phyloP scores from a whole-genome alignment of 2,888 invertebrate genomes.

The Cepaea hortensis region DNA sequence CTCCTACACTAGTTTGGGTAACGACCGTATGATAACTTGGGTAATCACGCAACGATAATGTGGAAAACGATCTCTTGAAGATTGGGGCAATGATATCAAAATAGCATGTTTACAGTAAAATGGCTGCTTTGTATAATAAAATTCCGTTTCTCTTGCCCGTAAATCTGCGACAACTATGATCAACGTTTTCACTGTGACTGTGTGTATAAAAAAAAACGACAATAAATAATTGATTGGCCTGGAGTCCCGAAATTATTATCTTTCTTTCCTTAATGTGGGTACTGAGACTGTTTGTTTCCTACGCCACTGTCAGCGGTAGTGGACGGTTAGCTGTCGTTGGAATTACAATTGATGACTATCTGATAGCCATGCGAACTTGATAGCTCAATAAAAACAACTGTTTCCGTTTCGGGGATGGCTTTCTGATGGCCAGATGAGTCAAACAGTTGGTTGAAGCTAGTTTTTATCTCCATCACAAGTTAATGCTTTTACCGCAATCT shows the following conservation, averaged over 20 bases:
- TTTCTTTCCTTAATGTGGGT: neutral
- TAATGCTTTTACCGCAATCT: no score
- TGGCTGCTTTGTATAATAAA: no score
- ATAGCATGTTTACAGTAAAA: no score
- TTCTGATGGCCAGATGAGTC: neutral
- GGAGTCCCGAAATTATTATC: neutral
- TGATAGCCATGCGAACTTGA: conserved; percentile 11
- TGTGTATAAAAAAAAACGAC: no score
- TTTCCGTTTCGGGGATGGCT: neutral
- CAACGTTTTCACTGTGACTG: no score
- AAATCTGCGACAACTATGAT: no score
- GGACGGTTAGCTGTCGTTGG: neutral
- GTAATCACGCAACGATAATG: neutral
- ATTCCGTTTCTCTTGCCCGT: no score
- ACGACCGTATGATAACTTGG: no score
- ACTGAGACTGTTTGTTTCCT: neutral
- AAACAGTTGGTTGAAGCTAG: neutral
- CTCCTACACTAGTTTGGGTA: no score
- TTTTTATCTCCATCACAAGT: no score
- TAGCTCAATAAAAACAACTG: neutral
- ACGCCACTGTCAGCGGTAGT: neutral
- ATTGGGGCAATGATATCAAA: no score
- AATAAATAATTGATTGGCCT: neutral
- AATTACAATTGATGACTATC: conserved; percentile 3
- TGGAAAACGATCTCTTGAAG: no score